Conservation (phyloP, 1,140 invertebrate species). For the Zaprionus africanus region DNA sequence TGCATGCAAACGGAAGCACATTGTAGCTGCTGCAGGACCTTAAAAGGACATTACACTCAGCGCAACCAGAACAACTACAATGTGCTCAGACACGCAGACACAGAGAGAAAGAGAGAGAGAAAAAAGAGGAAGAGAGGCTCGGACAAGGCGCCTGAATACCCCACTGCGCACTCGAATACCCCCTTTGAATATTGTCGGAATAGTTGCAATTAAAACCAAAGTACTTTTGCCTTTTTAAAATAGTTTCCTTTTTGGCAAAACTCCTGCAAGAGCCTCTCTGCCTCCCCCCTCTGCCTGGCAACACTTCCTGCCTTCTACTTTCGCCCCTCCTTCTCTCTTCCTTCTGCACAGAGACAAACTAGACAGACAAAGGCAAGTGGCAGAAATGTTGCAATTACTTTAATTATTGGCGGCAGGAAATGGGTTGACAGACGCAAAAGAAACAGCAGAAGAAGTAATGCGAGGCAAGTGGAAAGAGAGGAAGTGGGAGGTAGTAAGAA, state of each 20-base stretch:
- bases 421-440: slow-evolving; percentile 72
- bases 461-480: neutral
- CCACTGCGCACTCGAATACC: slow-evolving; percentile 19
- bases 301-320: neutral
- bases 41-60: slow-evolving; percentile 76
- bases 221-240: slow-evolving; percentile 82
- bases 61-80: slow-evolving; percentile 51
- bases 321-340: neutral
- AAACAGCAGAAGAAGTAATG: slow-evolving; percentile 21
- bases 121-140: neutral
- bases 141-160: slow-evolving; percentile 49
- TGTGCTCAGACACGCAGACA: slow-evolving; percentile 53
- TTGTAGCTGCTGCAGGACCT: slow-evolving; percentile 58
- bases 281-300: neutral
- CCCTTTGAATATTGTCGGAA: slow-evolving; percentile 31
- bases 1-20: slow-evolving; percentile 78
- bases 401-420: slow-evolving; percentile 82
- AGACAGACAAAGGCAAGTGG: slow-evolving; percentile 68
- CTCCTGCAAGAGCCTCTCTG: slow-evolving; percentile 29
- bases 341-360: neutral
- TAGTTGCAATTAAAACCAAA: slow-evolving; percentile 80
- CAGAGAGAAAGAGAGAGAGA: neutral
- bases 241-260: slow-evolving; percentile 79
- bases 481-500: neutral
- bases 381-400: slow-evolving; percentile 82